These are phyloP conservation scores for Oncopodura yosiiana DNA, from an alignment of 1,140 invertebrate genomes.

Conservation along the genomic window DNA sequence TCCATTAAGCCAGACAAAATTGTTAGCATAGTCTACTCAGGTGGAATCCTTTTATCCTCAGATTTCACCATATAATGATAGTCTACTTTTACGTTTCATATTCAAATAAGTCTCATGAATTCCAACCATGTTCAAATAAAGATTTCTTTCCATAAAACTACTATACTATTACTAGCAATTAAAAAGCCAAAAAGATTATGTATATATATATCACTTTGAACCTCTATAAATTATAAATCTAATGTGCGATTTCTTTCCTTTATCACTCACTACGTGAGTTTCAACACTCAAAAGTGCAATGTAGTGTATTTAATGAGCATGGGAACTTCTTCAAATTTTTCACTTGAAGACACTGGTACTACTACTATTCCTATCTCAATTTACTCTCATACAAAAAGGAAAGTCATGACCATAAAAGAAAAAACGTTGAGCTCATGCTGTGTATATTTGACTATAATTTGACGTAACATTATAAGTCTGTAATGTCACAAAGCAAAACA, in stretches of 20 bases:
- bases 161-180: not conserved
- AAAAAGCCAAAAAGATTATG: not conserved
- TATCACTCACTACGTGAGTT: not conserved
- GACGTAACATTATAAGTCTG: too few species aligned
- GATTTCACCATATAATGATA: not conserved
- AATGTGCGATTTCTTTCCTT: not conserved
- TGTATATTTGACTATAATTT: constrained; percentile 16
- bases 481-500: too few species aligned
- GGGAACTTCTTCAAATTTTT: constrained; percentile 3
- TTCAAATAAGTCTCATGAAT: not conserved
- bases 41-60: constrained; percentile 11
- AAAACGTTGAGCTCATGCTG: constrained; percentile 11
- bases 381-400: too few species aligned
- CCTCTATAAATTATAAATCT: not conserved
- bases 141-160: not conserved
- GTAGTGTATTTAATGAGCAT: not conserved
- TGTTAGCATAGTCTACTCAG: constrained; percentile 16
- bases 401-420: constrained; percentile 2
- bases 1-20: constrained; percentile 21
- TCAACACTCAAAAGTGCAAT: not conserved
- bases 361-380: too few species aligned
- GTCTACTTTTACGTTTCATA: not conserved
- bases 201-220: not conserved
- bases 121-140: not conserved
- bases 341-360: too few species aligned